Evolutionary conservation across 2,113 vertebrate genomes (phyloP).

Genomic region (Helogale parvula): DNA sequence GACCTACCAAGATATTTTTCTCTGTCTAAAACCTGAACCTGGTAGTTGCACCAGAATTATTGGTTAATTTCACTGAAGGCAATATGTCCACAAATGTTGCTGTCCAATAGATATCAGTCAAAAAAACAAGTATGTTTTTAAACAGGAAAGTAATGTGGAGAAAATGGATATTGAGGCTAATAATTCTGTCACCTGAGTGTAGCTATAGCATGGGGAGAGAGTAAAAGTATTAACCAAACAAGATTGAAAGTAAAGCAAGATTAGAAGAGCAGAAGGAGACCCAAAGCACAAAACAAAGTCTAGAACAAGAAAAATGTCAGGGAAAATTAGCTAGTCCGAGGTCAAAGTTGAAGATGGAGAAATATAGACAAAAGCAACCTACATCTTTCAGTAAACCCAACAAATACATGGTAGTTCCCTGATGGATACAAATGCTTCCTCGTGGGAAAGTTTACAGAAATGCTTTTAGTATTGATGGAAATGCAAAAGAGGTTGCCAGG

Average conservation of each 20-base stretch:
- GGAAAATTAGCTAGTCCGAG: not conserved
- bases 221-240: not conserved
- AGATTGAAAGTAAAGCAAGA: not conserved
- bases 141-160: not conserved
- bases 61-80: not conserved
- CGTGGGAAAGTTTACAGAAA: not conserved
- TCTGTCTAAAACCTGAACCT: not conserved
- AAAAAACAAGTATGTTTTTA: not conserved
- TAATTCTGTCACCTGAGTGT: not conserved
- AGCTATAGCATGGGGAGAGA: not conserved
- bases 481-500: not conserved
- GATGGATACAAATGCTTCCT: not conserved
- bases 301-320: not conserved
- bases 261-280: not conserved
- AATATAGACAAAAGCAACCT: not conserved
- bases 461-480: not conserved
- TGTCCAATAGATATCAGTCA: not conserved
- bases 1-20: not conserved
- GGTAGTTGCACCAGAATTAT: not conserved
- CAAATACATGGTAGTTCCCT: not conserved
- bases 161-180: not conserved
- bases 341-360: not conserved
- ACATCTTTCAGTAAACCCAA: not conserved
- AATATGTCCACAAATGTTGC: not conserved
- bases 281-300: not conserved